phyloP scores from a whole-genome alignment of 2,113 vertebrate genomes.

The Glaucidium brasilianum region DNA sequence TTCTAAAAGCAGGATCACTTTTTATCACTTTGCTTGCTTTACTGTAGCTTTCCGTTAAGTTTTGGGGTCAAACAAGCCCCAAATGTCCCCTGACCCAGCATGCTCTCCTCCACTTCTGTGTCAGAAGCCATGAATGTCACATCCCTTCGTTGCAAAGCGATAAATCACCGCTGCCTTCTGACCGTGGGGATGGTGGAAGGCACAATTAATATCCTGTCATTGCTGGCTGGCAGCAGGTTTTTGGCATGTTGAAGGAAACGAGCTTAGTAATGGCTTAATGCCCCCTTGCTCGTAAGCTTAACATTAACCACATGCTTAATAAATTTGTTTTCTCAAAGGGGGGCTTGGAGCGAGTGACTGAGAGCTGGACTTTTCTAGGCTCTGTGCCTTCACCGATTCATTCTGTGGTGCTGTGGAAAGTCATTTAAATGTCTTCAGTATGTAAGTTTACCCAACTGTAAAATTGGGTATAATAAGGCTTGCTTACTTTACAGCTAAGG shows the following conservation, averaged over 20 bases:
- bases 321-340: background rate
- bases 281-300: background rate
- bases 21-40: background rate
- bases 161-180: background rate
- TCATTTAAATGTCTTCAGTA: background rate
- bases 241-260: background rate
- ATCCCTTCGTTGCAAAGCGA: background rate
- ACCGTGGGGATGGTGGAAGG: background rate
- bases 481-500: conserved; percentile 32
- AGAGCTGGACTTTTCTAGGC: background rate
- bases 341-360: background rate
- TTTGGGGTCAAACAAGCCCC: background rate
- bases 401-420: background rate
- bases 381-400: background rate
- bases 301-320: background rate
- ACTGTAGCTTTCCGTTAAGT: background rate
- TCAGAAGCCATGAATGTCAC: background rate
- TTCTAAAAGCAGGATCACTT: background rate
- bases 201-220: background rate
- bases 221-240: background rate
- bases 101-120: background rate
- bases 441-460: conserved; percentile 35
- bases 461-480: conserved; percentile 42
- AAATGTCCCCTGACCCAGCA: background rate
- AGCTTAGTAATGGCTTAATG: background rate